Evolutionary conservation across 2,113 vertebrate species (phyloP).

Genomic region (Bubo scandiacus): DNA sequence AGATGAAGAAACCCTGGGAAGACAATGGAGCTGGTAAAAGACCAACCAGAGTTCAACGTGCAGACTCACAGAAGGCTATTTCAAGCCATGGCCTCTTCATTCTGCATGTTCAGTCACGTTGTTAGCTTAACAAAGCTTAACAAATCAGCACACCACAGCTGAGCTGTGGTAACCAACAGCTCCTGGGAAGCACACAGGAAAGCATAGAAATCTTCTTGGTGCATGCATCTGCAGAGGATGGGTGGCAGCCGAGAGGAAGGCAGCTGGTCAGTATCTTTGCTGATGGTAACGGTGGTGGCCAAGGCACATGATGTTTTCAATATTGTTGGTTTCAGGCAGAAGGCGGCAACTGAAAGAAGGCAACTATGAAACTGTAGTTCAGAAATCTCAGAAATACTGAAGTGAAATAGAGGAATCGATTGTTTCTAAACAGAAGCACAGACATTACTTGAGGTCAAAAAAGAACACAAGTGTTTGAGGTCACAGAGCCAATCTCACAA

Average conservation of each 20-base stretch:
- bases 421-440: neutral
- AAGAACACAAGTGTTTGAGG: neutral
- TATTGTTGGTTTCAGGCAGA: neutral
- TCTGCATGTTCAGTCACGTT: neutral
- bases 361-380: neutral
- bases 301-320: neutral
- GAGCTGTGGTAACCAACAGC: neutral
- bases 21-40: neutral
- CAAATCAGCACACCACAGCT: neutral
- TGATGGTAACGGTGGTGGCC: neutral
- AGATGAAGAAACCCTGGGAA: neutral
- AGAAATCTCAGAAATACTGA: neutral
- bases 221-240: neutral
- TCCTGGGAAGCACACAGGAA: neutral
- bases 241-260: neutral
- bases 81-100: neutral
- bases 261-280: rapidly evolving
- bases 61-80: neutral
- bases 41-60: neutral
- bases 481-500: neutral
- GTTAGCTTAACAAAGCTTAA: neutral
- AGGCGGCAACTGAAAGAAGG: neutral
- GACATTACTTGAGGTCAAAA: neutral
- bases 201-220: neutral
- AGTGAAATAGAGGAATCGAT: neutral